These are phyloP conservation scores for Ichneumoninae sp. DNA, from an alignment of 2,888 invertebrate genomes.

Conservation along the genomic window DNA sequence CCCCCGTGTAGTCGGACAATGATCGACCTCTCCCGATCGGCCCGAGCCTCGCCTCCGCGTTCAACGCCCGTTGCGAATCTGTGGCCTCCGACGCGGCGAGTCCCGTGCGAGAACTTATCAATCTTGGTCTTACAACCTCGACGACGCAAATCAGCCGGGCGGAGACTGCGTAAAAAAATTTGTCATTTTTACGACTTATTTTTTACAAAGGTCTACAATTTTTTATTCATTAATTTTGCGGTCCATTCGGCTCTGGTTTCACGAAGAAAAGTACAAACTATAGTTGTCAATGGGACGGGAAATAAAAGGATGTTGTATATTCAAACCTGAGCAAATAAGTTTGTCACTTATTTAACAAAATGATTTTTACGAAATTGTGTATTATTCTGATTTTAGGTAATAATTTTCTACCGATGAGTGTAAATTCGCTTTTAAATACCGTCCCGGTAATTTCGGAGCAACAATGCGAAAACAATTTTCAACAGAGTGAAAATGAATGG, in stretches of 20 bases:
- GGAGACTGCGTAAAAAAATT: neutral
- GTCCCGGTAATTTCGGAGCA: slow-evolving; percentile 29
- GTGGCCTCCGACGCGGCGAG: slow-evolving; percentile 57
- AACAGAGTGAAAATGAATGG: slow-evolving; percentile 59
- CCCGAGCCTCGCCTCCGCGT: slow-evolving; percentile 40
- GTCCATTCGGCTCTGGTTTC: neutral
- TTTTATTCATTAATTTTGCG: too few relatives aligned
- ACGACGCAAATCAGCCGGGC: neutral
- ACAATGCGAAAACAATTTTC: slow-evolving; percentile 59
- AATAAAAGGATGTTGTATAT: too few relatives aligned
- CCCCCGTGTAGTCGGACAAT: slow-evolving; percentile 67
- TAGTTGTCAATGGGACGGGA: too few relatives aligned
- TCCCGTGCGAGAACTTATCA: neutral
- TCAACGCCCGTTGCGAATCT: slow-evolving; percentile 49
- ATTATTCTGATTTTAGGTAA: too few relatives aligned
- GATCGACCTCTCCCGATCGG: slow-evolving; percentile 70
- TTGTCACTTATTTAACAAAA: too few relatives aligned
- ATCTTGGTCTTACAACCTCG: neutral
- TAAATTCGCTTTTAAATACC: slow-evolving; percentile 43
- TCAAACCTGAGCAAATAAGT: too few relatives aligned
- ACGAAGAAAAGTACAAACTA: too few relatives aligned
- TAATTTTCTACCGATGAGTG: neutral
- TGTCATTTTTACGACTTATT: neutral
- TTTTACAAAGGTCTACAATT: too few relatives aligned
- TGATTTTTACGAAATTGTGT: too few relatives aligned